Evolutionary conservation across 1,140 invertebrate genomes (phyloP).

Genomic region (Neelides sp.): DNA sequence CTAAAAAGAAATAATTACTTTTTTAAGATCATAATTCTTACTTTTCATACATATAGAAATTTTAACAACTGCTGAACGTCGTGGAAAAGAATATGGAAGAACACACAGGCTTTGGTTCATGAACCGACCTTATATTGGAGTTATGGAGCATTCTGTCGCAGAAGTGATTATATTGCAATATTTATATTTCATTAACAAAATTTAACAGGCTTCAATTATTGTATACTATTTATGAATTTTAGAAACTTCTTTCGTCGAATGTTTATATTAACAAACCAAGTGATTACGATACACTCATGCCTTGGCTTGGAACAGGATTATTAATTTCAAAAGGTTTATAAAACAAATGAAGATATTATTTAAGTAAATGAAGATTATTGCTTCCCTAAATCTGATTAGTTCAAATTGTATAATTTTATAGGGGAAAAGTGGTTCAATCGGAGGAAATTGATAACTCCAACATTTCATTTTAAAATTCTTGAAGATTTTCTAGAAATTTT

Average conservation of each 20-base stretch:
- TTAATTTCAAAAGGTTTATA: conserved; percentile 8
- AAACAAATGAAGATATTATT: background rate
- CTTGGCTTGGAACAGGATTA: conserved; percentile 15
- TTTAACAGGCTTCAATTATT: background rate
- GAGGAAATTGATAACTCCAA: conserved; percentile 48
- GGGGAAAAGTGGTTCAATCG: conserved; percentile 43
- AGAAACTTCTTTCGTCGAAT: conserved; percentile 13
- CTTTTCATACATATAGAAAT: background rate
- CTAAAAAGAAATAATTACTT: background rate
- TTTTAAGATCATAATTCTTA: background rate
- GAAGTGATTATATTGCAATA: conserved; percentile 6
- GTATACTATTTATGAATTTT: background rate
- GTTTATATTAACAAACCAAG: conserved; percentile 11
- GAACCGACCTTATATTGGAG: too few species aligned
- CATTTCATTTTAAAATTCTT: conserved; percentile 53
- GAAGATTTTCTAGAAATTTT: conserved; percentile 48
- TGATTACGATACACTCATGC: conserved; percentile 11
- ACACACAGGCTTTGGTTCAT: too few species aligned
- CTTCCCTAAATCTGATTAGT: conserved; percentile 36
- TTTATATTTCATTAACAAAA: background rate
- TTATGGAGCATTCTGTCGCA: background rate
- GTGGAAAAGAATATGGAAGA: too few species aligned
- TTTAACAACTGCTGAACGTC: background rate
- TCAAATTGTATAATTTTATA: conserved; percentile 23
- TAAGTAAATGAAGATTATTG: conserved; percentile 31